Conservation (phyloP, 1,140 invertebrate species). For the Anastatus disparis region DNA sequence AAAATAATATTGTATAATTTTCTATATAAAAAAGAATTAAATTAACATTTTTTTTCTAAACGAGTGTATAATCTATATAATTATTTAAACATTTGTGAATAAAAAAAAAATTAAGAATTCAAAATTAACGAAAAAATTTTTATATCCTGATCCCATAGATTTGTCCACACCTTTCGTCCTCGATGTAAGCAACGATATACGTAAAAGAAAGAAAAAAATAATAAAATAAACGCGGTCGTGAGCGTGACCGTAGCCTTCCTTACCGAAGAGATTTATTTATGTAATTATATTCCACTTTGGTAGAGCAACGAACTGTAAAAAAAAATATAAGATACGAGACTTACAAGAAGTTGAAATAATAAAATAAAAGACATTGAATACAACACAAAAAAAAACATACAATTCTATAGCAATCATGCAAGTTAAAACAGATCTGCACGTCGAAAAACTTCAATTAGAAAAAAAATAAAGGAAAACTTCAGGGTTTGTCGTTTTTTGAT, state of each 20-base stretch:
- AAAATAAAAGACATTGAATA: background rate
- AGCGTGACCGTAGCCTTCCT: slow-evolving; percentile 60
- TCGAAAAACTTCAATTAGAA: background rate
- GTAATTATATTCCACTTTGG: slow-evolving; percentile 59
- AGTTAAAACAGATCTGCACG: slow-evolving; percentile 45
- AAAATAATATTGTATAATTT: background rate
- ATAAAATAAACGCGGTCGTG: slow-evolving; percentile 52
- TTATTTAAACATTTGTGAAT: too few relatives aligned
- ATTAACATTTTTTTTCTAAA: too few relatives aligned
- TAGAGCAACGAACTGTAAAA: slow-evolving; percentile 56
- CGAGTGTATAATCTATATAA: too few relatives aligned
- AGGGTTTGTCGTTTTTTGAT: slow-evolving; percentile 48
- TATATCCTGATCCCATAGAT: background rate
- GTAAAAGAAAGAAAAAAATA: too few relatives aligned
- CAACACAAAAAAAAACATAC: background rate
- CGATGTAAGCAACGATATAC: slow-evolving; percentile 52
- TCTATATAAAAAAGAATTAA: too few relatives aligned
- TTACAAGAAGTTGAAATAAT: slow-evolving; percentile 46
- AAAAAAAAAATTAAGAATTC: too few relatives aligned
- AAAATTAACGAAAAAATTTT: too few relatives aligned
- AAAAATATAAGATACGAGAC: slow-evolving; percentile 44
- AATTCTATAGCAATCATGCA: slow-evolving; percentile 34
- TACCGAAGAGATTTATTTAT: slow-evolving; percentile 64
- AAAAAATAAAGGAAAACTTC: background rate
- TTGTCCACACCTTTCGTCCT: slow-evolving; percentile 5